Evolutionary conservation across 2,888 invertebrate genomes (phyloP), one percentile per base, ranked within the genome.

Genomic region (Seira sanloemensis): DNA sequence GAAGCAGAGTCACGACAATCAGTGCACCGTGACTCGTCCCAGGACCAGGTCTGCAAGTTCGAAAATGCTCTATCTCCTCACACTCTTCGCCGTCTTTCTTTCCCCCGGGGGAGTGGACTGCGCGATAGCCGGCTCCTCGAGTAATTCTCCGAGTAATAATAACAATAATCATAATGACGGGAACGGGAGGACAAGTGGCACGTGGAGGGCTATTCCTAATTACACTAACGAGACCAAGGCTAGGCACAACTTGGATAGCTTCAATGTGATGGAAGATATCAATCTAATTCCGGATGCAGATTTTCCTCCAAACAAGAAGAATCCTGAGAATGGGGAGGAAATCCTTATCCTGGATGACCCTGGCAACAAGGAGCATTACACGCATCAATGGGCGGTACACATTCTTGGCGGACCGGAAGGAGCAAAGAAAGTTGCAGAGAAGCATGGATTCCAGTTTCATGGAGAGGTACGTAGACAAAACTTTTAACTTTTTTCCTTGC

Each of bases 331-430:
- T 46, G 12, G 12, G 12, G 12, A 46, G 12, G 12, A 5, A 46
- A 9, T 46, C 12, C 12, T 46, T 46, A 9, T 46, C 12, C 4
- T 58, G 4, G n/a, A 50, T 77, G 19, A 78, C 71, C 50, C 62
- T 68, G 68, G 78, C 46, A 46, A 82, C 75, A 75, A 77, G 24
- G 84, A 87, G 69, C 87, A 88, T 78, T 94, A 92, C 90, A 92
- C 93, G 58, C 93, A 94, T 90, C 93, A 94, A 90, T 94, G 94
- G 93, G 94, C 93, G 27, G 92, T 93, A 12, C 92, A 93, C 89
- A 92, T 94, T 87, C 91, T 91, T 50, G 94, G 93, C 50, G 94
- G 94, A 69, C 90, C 90, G 46, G 91, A 91, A 5, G 90, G 90
- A 27, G 94, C 94, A 46, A 91, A 91, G 87, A 90, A 90, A 82